Percentiles rank a stretch among this genome's conserved stretches.
phyloP scores from a whole-genome alignment of 2,113 vertebrate species.

The Pollachius pollachius region DNA sequence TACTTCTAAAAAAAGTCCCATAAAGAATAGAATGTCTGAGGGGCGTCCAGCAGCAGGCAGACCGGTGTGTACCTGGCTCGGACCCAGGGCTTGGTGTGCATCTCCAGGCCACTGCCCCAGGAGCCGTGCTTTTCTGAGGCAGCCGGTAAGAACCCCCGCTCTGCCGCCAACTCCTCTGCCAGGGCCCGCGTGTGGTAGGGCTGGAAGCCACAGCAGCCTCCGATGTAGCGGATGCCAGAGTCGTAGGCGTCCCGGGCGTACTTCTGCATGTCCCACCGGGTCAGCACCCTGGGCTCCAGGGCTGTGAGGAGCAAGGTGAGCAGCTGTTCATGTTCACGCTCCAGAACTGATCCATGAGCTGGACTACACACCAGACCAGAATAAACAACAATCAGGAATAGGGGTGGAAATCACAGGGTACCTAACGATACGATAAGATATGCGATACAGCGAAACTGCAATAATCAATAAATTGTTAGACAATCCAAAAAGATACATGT shows the following conservation, averaged over 20 bases:
- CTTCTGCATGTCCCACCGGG: constrained; percentile 92
- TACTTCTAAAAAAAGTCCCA: too few relatives aligned
- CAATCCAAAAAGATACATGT: too few relatives aligned
- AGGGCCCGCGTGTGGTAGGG: constrained; percentile 90
- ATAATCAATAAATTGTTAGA: too few relatives aligned
- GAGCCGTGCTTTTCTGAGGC: constrained; percentile 91
- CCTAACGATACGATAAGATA: too few relatives aligned
- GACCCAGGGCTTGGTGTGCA: constrained; percentile 98
- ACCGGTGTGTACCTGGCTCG: constrained; percentile 83
- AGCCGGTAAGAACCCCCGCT: constrained; percentile 82
- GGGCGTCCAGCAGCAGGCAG: background rate
- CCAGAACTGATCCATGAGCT: too few relatives aligned
- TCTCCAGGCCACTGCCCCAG: constrained; percentile 85
- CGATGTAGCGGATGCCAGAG: constrained; percentile 86
- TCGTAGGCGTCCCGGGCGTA: constrained; percentile 91
- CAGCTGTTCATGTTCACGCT: too few relatives aligned
- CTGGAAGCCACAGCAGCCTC: constrained; percentile 95
- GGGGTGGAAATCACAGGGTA: too few relatives aligned
- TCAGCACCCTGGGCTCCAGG: constrained; percentile 89
- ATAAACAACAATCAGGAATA: too few relatives aligned
- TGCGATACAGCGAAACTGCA: too few relatives aligned
- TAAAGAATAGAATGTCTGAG: too few relatives aligned
- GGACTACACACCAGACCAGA: too few relatives aligned
- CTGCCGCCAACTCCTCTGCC: constrained; percentile 86
- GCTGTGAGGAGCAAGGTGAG: constrained; percentile 56